Conservation (phyloP, 1,140 invertebrate species). For the Luehdorfia chinensis region DNA sequence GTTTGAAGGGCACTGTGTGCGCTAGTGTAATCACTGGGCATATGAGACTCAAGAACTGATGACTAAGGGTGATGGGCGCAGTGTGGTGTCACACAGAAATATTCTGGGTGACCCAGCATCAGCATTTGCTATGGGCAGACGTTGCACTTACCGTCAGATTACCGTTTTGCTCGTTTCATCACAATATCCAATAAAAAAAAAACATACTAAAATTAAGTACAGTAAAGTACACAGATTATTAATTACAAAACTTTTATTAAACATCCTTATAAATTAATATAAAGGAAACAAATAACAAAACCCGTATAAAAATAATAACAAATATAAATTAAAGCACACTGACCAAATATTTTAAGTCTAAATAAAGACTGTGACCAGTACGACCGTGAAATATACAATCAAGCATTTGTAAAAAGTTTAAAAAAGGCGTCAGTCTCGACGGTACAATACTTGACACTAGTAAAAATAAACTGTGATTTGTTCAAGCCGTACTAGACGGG, state of each 20-base stretch:
- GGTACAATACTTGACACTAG: not conserved
- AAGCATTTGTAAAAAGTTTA: conserved; percentile 1
- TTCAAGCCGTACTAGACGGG: conserved; percentile 1
- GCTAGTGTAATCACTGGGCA: too few species aligned
- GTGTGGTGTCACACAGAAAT: too few species aligned
- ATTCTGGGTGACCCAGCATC: too few species aligned
- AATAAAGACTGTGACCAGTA: not conserved
- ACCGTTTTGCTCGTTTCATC: too few species aligned
- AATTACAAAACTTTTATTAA: conserved; percentile 16
- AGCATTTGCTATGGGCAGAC: too few species aligned
- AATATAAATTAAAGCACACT: conserved; percentile 19
- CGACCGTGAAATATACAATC: conserved; percentile 13
- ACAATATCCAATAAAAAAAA: too few species aligned
- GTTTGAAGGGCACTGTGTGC: too few species aligned
- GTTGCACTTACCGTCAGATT: too few species aligned
- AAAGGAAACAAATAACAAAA: conserved; percentile 35
- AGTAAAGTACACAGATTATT: not conserved
- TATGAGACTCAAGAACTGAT: too few species aligned
- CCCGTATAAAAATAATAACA: conserved; percentile 28
- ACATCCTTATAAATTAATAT: conserved; percentile 24
- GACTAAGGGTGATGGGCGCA: too few species aligned
- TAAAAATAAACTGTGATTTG: conserved; percentile 3
- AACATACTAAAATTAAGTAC: too few species aligned
- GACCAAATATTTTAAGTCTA: conserved; percentile 6
- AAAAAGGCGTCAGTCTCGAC: not conserved